These are phyloP conservation scores for Paramisgurnus dabryanus DNA, from an alignment of 2,113 vertebrate genomes.

Conservation along the genomic window DNA sequence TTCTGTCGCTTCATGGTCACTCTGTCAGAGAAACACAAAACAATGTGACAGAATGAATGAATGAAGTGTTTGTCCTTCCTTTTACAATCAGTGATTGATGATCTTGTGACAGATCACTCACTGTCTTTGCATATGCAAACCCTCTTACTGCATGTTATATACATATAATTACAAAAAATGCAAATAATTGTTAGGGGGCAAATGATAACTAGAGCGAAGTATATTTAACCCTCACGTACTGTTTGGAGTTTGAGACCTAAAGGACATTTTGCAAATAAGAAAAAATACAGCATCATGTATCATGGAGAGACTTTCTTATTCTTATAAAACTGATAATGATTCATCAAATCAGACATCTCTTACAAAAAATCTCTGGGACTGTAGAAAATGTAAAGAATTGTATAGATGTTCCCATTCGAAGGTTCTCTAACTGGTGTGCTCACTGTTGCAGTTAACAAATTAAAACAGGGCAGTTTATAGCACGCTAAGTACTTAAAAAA, in stretches of 20 bases:
- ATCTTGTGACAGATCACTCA: constrained; percentile 20
- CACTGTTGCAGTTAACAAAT: too few species aligned
- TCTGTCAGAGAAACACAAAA: constrained; percentile 11
- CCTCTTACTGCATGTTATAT: neutral
- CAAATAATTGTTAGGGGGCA: neutral
- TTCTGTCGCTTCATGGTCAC: constrained; percentile 27
- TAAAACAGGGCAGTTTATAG: too few species aligned
- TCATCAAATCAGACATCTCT: too few species aligned
- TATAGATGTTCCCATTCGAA: too few species aligned
- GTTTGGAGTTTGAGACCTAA: neutral
- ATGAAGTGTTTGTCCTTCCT: constrained; percentile 17
- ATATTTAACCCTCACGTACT: neutral
- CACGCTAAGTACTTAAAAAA: neutral
- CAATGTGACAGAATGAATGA: neutral
- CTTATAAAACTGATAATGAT: too few species aligned
- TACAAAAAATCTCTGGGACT: too few species aligned
- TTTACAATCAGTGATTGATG: constrained; percentile 16
- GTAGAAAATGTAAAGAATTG: too few species aligned
- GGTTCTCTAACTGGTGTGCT: too few species aligned
- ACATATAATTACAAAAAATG: neutral
- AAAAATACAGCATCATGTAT: too few species aligned
- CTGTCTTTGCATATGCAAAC: neutral
- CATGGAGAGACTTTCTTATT: too few species aligned
- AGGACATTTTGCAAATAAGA: neutral
- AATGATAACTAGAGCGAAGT: neutral